Conservation (phyloP, 2,797 vertebrate species). For the Diglossa cyanea region DNA sequence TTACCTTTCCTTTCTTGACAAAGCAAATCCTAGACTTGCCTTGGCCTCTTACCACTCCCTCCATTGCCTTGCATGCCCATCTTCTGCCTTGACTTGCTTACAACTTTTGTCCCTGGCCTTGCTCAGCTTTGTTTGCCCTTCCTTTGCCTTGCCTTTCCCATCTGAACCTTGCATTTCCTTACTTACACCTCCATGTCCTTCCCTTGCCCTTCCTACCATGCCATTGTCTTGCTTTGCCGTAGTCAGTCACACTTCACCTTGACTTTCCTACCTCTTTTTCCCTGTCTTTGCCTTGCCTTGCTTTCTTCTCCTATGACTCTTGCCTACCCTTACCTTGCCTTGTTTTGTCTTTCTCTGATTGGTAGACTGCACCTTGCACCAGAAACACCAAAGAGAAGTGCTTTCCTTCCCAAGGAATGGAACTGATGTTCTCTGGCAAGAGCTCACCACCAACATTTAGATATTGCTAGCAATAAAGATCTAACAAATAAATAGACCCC, state of each 20-base stretch:
- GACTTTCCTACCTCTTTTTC: background rate
- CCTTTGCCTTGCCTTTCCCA: background rate
- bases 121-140: background rate
- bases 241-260: background rate
- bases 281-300: background rate
- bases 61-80: background rate
- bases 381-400: background rate
- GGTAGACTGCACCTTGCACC: background rate
- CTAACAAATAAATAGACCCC: background rate
- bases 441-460: background rate
- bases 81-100: background rate
- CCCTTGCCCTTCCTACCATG: background rate
- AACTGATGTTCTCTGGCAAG: background rate
- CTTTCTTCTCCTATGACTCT: background rate
- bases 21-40: background rate
- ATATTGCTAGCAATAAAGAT: background rate
- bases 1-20: background rate
- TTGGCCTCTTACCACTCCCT: background rate
- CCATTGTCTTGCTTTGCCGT: background rate
- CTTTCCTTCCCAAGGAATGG: background rate
- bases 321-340: background rate
- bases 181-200: background rate
- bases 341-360: background rate
- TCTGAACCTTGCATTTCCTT: background rate
- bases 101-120: background rate